These are phyloP conservation scores for Oncorhynchus clarkii DNA, from an alignment of 2,113 vertebrate genomes.

Conservation along the genomic window DNA sequence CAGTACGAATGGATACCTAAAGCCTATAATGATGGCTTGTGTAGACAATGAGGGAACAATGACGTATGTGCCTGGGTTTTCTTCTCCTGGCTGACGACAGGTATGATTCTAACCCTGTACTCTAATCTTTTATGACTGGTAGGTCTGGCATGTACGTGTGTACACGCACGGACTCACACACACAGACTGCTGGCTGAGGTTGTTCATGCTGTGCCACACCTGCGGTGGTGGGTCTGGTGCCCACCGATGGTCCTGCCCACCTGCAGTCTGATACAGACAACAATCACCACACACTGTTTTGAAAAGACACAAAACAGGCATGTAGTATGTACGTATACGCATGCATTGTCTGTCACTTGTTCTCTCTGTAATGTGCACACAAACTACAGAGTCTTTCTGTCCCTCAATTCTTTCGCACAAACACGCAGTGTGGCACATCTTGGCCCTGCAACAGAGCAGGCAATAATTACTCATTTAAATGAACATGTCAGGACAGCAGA, in stretches of 20 bases:
- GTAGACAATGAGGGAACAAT: not conserved
- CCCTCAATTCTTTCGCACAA: slow-evolving; percentile 53
- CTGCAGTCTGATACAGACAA: too few species aligned
- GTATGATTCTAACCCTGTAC: slow-evolving; percentile 17
- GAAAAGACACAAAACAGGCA: too few species aligned
- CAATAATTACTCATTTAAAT: slow-evolving; percentile 99
- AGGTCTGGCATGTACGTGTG: slow-evolving; percentile 78
- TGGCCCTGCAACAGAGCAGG: slow-evolving; percentile 86
- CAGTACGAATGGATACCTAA: not conserved
- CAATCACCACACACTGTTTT: too few species aligned
- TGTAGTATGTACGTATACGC: too few species aligned
- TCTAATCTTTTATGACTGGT: slow-evolving; percentile 44
- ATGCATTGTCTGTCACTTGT: not conserved
- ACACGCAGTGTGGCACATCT: slow-evolving; percentile 73
- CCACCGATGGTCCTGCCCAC: slow-evolving; percentile 34
- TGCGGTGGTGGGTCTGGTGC: slow-evolving; percentile 83
- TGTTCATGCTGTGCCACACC: slow-evolving; percentile 80
- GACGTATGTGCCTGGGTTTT: not conserved
- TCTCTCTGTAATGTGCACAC: slow-evolving; percentile 6
- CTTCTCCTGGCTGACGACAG: slow-evolving; percentile 57
- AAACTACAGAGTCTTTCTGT: slow-evolving; percentile 38
- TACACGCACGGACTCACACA: slow-evolving; percentile 66
- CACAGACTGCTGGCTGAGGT: slow-evolving; percentile 10
- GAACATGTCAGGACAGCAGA: slow-evolving; percentile 94
- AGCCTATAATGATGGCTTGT: not conserved